Conservation (phyloP, 2,888 invertebrate species). For the Papilio demoleus region DNA sequence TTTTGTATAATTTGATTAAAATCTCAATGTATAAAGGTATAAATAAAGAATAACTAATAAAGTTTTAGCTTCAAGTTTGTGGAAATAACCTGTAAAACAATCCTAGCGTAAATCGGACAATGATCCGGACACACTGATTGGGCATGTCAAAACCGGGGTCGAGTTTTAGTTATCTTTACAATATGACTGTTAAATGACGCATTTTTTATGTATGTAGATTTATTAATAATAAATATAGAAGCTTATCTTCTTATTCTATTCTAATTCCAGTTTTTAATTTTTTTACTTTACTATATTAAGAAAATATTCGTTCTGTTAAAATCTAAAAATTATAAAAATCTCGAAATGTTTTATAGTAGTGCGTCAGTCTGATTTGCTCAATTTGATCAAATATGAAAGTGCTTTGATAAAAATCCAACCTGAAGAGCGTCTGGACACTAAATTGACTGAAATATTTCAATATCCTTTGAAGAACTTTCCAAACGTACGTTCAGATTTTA, state of each 20-base stretch:
- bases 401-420: conserved; percentile 17
- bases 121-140: conserved; percentile 19
- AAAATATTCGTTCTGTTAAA: too few relatives aligned
- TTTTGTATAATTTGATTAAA: neutral
- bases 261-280: too few relatives aligned
- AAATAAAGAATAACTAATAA: neutral
- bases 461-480: conserved; percentile 11
- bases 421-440: conserved; percentile 15
- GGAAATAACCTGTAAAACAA: conserved; percentile 2
- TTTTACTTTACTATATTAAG: too few relatives aligned
- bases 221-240: neutral
- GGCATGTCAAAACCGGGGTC: neutral
- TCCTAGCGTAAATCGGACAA: conserved; percentile 5
- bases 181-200: neutral
- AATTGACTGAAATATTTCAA: conserved; percentile 14
- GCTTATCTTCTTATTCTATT: too few relatives aligned
- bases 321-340: conserved; percentile 1
- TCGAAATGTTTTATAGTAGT: too few relatives aligned
- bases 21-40: neutral
- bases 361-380: neutral
- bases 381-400: conserved; percentile 17
- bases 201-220: neutral
- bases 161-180: neutral
- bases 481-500: neutral
- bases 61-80: neutral